A percentile compares a stretch with the other conserved stretches of the same genome.
Evolutionary conservation across 2,797 vertebrate species (phyloP).

Genomic region (Lacerta bilineata): DNA sequence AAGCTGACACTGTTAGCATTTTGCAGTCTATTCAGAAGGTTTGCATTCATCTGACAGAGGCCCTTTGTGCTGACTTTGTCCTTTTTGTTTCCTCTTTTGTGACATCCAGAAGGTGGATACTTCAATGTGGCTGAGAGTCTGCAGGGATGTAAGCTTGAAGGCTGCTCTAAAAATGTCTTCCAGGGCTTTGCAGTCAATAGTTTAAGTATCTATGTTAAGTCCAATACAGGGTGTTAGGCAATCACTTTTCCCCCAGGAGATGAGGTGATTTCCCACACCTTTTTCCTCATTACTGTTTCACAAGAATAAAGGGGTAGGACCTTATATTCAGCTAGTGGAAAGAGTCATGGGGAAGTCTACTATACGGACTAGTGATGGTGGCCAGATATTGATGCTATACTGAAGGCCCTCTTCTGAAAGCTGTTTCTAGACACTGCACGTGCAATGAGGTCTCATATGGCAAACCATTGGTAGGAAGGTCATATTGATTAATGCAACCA

Average conservation of each 20-base stretch:
- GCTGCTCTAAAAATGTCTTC: not conserved
- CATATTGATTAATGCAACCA: no score
- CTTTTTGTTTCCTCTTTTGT: conserved; percentile 19
- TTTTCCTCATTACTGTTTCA: not conserved
- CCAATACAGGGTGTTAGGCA: fast-evolving
- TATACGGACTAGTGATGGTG: not conserved
- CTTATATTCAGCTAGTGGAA: not conserved
- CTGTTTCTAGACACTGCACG: not conserved
- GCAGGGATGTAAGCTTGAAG: not conserved
- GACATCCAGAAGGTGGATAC: not conserved
- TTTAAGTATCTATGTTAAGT: not conserved
- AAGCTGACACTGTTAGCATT: conserved; percentile 37
- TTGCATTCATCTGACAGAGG: not conserved
- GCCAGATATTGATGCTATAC: no score
- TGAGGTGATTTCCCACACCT: not conserved
- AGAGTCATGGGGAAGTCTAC: not conserved
- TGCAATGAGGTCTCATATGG: no score
- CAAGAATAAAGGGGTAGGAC: not conserved
- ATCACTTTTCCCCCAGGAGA: not conserved
- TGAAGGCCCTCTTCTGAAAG: not conserved
- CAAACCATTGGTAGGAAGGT: no score
- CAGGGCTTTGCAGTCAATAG: not conserved
- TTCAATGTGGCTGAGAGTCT: not conserved
- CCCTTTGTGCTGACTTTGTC: not conserved
- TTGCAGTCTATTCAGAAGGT: not conserved